Evolutionary conservation across 2,888 invertebrate species (phyloP), one percentile per base, ranked within the genome.

Genomic region (Drosophila pseudotakahashii): DNA sequence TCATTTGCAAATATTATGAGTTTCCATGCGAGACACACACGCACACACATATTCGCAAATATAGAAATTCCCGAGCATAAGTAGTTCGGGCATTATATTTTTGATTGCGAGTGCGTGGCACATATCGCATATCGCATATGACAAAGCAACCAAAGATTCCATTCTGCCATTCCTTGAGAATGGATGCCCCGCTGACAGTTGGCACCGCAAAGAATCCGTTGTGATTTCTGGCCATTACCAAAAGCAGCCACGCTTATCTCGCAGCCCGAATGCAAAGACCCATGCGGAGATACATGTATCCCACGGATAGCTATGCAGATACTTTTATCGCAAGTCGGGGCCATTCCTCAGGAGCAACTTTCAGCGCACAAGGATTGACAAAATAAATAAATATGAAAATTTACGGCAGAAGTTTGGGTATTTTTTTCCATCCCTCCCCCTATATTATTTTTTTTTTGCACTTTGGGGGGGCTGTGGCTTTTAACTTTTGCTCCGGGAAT

Each of bases 361-460:
- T 63, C 79, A 76, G 76, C 76, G 84, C 81, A 80, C 73, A 71
- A 73, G 87, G 87, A 88, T 85, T 83, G 88, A 86, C 88, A 88
- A 85, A 88, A 85, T 85, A 85, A 85, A 85, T 85, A 85, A 85
- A 88, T 85, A 85, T 85, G 87, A 88, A 85, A 88, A 88, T 85
- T 85, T 85, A 86, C 88, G 88, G 83, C 72, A 74, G 67, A 85
- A 85, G 58, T 84, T 85, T 61, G 54, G 54, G 37, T 16, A 41
- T 54, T 54, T 55, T 39, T 36, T n/a, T 26, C 26, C n/a, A 13
- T 32, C 36, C 48, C 23, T 19, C 10, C 26, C 5, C 45, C 19
- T n/a, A n/a, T n/a, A n/a, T n/a, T n/a, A n/a, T n/a, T n/a, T 9
- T 45, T 45, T n/a, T 26, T 45, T 37, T 47, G 7, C 26, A 26